Percentiles rank a stretch among this genome's conserved stretches.
These are phyloP conservation scores for Thaumatotibia leucotreta DNA, from an alignment of 1,140 invertebrate species.

Conservation along the genomic window DNA sequence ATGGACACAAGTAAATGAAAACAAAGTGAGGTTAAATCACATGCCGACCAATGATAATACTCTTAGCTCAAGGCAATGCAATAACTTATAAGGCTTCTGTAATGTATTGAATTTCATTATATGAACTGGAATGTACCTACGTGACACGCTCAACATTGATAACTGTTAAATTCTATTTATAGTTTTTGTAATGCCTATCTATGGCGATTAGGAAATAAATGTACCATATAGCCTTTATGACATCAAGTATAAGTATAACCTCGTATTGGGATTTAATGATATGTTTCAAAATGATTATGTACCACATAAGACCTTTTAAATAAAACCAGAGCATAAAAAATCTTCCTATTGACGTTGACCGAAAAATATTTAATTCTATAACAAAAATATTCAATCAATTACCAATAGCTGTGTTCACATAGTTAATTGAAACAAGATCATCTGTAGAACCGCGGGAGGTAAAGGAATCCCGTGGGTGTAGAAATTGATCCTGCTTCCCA, in stretches of 20 bases:
- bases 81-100: constrained; percentile 11
- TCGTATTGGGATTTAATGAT: neutral
- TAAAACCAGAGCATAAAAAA: neutral
- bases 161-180: neutral
- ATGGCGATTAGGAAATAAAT: constrained; percentile 1
- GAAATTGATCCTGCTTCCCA: constrained; percentile 35
- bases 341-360: too few species aligned
- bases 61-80: constrained; percentile 12
- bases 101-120: constrained; percentile 12
- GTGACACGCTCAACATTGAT: neutral
- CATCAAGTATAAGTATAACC: neutral
- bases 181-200: neutral
- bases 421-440: constrained; percentile 58
- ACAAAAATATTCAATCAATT: constrained; percentile 24
- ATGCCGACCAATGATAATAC: neutral
- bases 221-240: neutral
- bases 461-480: constrained; percentile 38
- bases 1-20: neutral
- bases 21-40: constrained; percentile 1
- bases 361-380: neutral
- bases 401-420: constrained; percentile 30
- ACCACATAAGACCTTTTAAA: neutral
- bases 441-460: constrained; percentile 37
- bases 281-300: too few species aligned
- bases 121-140: neutral